Evolutionary conservation across 2,113 vertebrate species (phyloP).

Genomic region (Gopherus flavomarginatus): DNA sequence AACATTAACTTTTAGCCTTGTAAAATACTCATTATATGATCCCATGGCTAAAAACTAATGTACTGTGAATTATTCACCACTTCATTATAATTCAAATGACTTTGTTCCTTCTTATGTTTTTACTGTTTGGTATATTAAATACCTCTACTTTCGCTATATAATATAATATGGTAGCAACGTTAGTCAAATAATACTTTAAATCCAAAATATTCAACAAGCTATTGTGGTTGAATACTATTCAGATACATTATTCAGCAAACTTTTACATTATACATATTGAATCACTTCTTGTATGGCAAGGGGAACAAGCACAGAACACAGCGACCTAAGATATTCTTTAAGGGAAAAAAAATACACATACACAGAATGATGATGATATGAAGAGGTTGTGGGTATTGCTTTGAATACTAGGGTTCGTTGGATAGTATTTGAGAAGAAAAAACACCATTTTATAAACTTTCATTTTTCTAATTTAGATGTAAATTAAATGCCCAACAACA

Average conservation of each 20-base stretch:
- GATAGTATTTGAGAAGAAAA: not conserved
- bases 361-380: too few relatives aligned
- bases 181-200: constrained; percentile 8
- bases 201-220: constrained; percentile 13
- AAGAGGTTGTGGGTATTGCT: too few relatives aligned
- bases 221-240: constrained; percentile 3
- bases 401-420: not conserved
- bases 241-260: constrained; percentile 13
- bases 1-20: constrained; percentile 79
- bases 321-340: not conserved
- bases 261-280: constrained; percentile 11
- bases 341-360: not conserved
- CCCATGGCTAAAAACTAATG: constrained; percentile 79
- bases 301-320: not conserved
- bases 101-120: constrained; percentile 66
- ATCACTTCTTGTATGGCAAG: not conserved
- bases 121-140: constrained; percentile 65
- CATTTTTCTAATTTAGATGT: not conserved
- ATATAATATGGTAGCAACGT: not conserved
- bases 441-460: not conserved
- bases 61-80: constrained; percentile 78
- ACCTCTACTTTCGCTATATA: constrained; percentile 38
- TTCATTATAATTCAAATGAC: constrained; percentile 79
- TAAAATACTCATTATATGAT: constrained; percentile 77
- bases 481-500: rapidly evolving